Evolutionary conservation across 2,113 vertebrate genomes (phyloP), one percentile per base, ranked within the genome.

Genomic region (Seriola rivoliana): DNA sequence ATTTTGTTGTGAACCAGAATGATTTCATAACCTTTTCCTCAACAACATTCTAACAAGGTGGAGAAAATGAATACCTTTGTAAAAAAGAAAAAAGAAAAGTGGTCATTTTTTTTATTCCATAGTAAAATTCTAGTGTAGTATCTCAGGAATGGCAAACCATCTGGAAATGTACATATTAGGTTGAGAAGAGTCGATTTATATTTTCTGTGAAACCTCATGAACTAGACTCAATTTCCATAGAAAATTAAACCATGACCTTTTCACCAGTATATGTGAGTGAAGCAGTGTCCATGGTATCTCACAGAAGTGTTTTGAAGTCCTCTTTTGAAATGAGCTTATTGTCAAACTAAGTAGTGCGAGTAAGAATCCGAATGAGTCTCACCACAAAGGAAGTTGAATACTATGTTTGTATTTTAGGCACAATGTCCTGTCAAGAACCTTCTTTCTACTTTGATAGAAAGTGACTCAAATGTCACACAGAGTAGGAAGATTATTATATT

Each of bases 11-110:
- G 62, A 63, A 81, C 58, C 62, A 75, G 66, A 85, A 84, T 74
- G 54, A 87, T 83, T 87, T 85, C 70, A 84, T 74, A 78, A 89
- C 72, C 72, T 75, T 74, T 71, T 60, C 38, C 29, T 67, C 73
- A 86, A 75, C 78, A 67, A 14, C 54, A 25, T 69, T 57, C 63
- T 42, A 79, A 85, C 66, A 78, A 72, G 36, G 34, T 54, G 64
- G 38, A 84, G 59, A 82, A 79, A 73, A 78, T 69, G 8, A 70
- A 69, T 59, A 29, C 19, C 38, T 80, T 62, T 78, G 14, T 46
- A 55, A 58, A 50, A 50, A 50, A 7, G 10, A 55, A 36, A 29
- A 52, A 23, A 23, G 42, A 70, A 72, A 76, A 50, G 46, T 73
- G 34, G 44, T 75, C 8, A 5, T 52, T 70, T 59, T 42, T 34